Evolutionary conservation across 2,113 vertebrate genomes (phyloP).

Genomic region (Gasterosteus aculeatus): DNA sequence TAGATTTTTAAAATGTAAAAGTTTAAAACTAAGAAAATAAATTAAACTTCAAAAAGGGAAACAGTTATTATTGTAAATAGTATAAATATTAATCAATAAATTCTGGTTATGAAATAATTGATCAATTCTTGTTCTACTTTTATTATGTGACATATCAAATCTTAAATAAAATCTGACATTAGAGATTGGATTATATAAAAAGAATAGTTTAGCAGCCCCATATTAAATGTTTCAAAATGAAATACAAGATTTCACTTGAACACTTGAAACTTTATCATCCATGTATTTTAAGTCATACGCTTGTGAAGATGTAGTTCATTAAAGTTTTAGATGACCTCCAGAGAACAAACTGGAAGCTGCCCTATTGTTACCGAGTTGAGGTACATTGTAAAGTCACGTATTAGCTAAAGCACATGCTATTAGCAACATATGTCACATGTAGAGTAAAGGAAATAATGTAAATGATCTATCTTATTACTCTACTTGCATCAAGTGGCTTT

Average conservation of each 20-base stretch:
- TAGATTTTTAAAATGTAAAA: background rate
- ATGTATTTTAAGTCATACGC: background rate
- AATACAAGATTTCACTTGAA: background rate
- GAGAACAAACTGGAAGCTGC: no score
- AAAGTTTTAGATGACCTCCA: no score
- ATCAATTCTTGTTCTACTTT: no score
- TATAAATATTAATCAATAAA: no score
- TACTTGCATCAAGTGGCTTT: slow-evolving; percentile 9
- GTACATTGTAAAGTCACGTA: background rate
- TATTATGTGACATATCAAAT: no score
- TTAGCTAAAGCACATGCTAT: background rate
- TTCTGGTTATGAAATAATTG: no score
- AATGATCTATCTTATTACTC: background rate
- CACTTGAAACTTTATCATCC: background rate
- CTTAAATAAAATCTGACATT: no score
- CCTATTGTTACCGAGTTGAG: no score
- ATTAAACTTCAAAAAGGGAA: background rate
- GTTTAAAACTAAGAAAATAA: background rate
- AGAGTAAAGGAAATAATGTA: background rate
- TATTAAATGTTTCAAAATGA: no score
- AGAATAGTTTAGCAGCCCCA: no score
- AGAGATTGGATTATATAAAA: no score
- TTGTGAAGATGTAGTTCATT: background rate
- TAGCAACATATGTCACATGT: background rate
- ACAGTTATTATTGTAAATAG: background rate